Conservation (phyloP, 2,888 invertebrate genomes). For the Caenorhabditis parvicauda region DNA sequence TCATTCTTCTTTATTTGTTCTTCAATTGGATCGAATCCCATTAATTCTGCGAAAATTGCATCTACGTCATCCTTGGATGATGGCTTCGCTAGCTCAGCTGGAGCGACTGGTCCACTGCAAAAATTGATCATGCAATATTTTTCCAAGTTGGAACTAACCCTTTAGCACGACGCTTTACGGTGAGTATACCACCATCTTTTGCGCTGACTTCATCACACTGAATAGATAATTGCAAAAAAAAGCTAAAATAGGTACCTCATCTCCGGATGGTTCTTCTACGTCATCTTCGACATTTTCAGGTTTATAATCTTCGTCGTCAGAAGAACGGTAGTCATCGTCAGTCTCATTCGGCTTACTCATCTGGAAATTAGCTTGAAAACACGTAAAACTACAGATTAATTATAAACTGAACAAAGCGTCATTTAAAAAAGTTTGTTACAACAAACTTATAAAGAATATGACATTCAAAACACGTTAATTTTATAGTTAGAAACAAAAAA, state of each 20-base stretch:
- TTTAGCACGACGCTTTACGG: background rate
- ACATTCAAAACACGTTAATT: too few species aligned
- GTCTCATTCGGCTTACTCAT: too few species aligned
- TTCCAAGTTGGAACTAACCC: background rate
- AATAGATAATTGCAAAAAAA: slow-evolving; percentile 4
- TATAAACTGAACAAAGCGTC: too few species aligned
- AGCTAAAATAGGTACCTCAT: slow-evolving; percentile 13
- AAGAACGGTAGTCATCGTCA: too few species aligned
- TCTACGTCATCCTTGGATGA: slow-evolving; percentile 12
- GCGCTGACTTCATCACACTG: background rate
- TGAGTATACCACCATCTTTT: background rate
- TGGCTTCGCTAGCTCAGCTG: background rate
- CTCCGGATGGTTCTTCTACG: slow-evolving; percentile 6
- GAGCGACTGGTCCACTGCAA: too few species aligned
- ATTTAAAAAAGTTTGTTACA: too few species aligned
- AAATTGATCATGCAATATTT: background rate
- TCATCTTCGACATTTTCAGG: slow-evolving; percentile 13
- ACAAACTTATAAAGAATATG: too few species aligned
- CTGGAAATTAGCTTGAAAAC: too few species aligned
- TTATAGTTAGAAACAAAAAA: too few species aligned
- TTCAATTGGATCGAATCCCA: slow-evolving; percentile 7
- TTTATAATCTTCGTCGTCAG: slow-evolving; percentile 28
- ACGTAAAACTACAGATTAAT: too few species aligned
- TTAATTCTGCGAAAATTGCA: slow-evolving; percentile 19
- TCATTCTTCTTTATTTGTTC: background rate